These are phyloP conservation scores for Eubasilissa splendida DNA, from an alignment of 2,888 invertebrate genomes.

Conservation along the genomic window DNA sequence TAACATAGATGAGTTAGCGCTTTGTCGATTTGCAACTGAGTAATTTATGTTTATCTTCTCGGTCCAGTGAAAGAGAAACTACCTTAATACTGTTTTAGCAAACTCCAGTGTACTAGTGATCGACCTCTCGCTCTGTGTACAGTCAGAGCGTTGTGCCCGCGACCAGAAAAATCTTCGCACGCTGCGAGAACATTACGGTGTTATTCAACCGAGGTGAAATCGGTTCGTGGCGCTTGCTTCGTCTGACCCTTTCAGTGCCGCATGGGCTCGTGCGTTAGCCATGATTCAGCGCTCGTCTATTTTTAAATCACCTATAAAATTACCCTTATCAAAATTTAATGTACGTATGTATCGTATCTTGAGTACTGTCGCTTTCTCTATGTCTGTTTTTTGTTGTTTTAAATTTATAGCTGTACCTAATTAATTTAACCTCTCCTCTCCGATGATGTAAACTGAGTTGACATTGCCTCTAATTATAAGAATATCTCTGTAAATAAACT, in stretches of 20 bases:
- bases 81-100: not conserved
- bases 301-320: too few species aligned
- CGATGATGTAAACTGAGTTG: too few species aligned
- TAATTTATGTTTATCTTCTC: not conserved
- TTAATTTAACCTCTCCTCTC: too few species aligned
- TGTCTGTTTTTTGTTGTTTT: not conserved
- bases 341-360: too few species aligned
- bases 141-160: not conserved
- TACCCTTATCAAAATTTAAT: too few species aligned
- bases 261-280: slow-evolving; percentile 20
- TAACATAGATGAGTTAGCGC: not conserved
- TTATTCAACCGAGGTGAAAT: slow-evolving; percentile 41
- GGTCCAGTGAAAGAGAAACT: slow-evolving; percentile 26
- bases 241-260: slow-evolving; percentile 1
- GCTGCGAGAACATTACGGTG: slow-evolving; percentile 13
- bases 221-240: slow-evolving; percentile 14
- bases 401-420: not conserved
- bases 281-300: slow-evolving; percentile 19
- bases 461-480: too few species aligned
- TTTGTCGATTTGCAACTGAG: not conserved
- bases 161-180: slow-evolving; percentile 8
- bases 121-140: not conserved
- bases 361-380: slow-evolving; percentile 6
- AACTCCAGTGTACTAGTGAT: not conserved
- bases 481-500: too few species aligned